Evolutionary conservation across 2,113 vertebrate genomes (phyloP).

Genomic region (Tupaia tana): DNA sequence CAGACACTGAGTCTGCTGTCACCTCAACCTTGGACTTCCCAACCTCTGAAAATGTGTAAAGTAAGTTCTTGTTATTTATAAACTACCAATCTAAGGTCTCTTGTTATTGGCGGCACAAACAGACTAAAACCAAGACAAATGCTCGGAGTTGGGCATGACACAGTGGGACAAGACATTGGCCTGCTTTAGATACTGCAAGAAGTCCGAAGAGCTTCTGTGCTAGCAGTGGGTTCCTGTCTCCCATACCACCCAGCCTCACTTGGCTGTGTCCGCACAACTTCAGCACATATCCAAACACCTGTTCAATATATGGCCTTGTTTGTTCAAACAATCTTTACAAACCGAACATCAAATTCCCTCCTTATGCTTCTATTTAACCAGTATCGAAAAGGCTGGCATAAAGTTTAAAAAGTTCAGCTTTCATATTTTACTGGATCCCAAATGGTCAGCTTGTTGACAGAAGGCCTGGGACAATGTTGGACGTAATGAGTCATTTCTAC

Average conservation of each 20-base stretch:
- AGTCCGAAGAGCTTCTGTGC: neutral
- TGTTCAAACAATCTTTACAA: neutral
- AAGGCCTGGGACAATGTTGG: neutral
- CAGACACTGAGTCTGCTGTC: neutral
- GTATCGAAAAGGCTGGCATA: neutral
- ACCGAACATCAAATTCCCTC: constrained; percentile 9
- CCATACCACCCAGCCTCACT: neutral
- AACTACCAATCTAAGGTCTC: neutral
- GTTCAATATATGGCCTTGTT: neutral
- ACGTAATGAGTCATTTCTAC: neutral
- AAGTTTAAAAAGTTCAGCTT: constrained; percentile 52
- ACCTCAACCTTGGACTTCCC: neutral
- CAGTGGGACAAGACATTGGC: neutral
- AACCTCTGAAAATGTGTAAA: neutral
- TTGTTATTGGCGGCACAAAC: neutral
- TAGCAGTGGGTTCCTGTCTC: neutral
- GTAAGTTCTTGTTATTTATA: neutral
- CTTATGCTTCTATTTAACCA: constrained; percentile 13
- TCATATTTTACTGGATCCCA: constrained; percentile 51
- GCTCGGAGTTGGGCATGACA: neutral
- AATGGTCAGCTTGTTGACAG: constrained; percentile 41
- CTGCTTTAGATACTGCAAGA: neutral
- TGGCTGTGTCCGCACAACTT: neutral
- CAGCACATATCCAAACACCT: constrained; percentile 20
- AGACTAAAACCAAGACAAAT: neutral